Percentiles rank a stretch among this genome's conserved stretches.
Conservation (phyloP, 2,888 invertebrate genomes). For the Dromius quadrimaculatus region DNA sequence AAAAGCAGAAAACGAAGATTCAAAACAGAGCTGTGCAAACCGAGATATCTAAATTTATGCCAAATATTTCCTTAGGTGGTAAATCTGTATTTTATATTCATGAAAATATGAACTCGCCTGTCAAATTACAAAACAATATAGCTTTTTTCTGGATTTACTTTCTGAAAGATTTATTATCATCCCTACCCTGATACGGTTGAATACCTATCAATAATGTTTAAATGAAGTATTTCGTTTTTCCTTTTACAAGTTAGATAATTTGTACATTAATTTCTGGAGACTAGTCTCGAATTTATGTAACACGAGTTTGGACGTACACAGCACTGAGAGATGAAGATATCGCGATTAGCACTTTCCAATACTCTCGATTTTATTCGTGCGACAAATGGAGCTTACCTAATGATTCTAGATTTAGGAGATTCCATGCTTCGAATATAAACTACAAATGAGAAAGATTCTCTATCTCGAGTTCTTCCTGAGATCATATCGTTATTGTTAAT, state of each 20-base stretch:
- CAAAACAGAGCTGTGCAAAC: not conserved
- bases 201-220: conserved; percentile 3
- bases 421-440: too few species aligned
- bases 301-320: conserved; percentile 11
- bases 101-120: conserved; percentile 24
- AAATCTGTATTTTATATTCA: conserved; percentile 34
- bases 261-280: too few species aligned
- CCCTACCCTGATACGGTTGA: conserved; percentile 11
- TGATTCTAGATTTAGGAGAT: too few species aligned
- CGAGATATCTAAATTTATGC: conserved; percentile 17
- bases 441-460: too few species aligned
- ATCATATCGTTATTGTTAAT: too few species aligned
- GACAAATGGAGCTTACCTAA: not conserved
- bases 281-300: conserved; percentile 29
- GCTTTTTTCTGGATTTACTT: conserved; percentile 26
- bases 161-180: conserved; percentile 21
- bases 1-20: too few species aligned
- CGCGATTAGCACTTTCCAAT: conserved; percentile 22
- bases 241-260: conserved; percentile 18
- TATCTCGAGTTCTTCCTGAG: too few species aligned
- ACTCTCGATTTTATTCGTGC: conserved; percentile 22
- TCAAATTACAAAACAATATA: conserved; percentile 29
- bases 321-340: conserved; percentile 6
- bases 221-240: not conserved
- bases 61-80: conserved; percentile 8